Evolutionary conservation across 2,888 invertebrate genomes (phyloP), one percentile per base, ranked within the genome.

Genomic region (Calameuta filiformis): DNA sequence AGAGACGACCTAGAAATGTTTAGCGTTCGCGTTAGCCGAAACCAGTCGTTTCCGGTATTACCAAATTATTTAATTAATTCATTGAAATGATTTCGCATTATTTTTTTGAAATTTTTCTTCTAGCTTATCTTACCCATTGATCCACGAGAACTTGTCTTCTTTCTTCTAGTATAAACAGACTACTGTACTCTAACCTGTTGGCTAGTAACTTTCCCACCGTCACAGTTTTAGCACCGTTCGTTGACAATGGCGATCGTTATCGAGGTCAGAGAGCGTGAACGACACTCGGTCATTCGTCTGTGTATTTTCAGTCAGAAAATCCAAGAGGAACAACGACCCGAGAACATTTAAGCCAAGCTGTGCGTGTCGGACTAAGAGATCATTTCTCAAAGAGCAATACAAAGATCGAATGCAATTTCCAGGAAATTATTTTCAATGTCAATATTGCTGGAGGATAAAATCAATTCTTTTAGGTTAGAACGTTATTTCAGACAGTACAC

Each of bases 241-340:
- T 68, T 40, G 79, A 77, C 76, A 79, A 79, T 56, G 73, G 75
- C 79, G 79, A 81, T 82, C 80, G 78, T 78, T 80, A n/a, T 68
- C 80, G 80, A 81, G 81, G 83, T 83, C 83, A 80, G 80, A 82
- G 82, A 84, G 80, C 82, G 83, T 83, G 79, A 82, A 83, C 77
- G 77, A 76, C 73, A 74, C 56, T 15, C 34, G 74, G 23, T 4
- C 12, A 23, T 23, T 35, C n/a, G 37, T 35, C 74, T 37, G 30
- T 56, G 56, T 56, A 33, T 71, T 71, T 71, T 33, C 12, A 71
- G 71, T 71, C 71, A 34, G 71, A 71, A 71, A 31, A 71, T 71
- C 12, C 71, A 23, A 56, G 56, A 23, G 23, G 56, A 56, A 56
- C 56, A 56, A 56, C 56, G 56, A 56, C 56, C 56, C 23, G 56